These are phyloP conservation scores for Pinctada fucata DNA, from an alignment of 2,888 invertebrate genomes.

Conservation along the genomic window DNA sequence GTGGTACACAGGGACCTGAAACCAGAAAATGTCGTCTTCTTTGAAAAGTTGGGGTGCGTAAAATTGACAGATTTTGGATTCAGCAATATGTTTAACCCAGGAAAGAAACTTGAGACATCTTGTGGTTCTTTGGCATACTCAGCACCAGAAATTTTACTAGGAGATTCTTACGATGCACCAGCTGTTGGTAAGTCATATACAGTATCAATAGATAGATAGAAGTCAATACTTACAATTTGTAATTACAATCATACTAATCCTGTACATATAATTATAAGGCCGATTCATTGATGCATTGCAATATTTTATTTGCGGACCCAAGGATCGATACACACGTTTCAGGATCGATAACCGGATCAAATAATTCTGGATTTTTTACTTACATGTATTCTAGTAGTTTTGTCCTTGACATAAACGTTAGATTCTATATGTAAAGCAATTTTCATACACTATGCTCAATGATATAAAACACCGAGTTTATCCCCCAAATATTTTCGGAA, in stretches of 20 bases:
- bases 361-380: no score
- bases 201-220: background rate
- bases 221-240: background rate
- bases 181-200: constrained; percentile 87
- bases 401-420: no score
- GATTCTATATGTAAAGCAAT: no score
- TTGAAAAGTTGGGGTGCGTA: constrained; percentile 96
- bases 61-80: constrained; percentile 98
- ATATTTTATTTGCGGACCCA: no score
- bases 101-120: constrained; percentile 96
- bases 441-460: no score
- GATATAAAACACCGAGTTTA: no score
- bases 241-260: background rate
- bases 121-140: constrained; percentile 99
- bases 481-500: no score
- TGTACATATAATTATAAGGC: background rate
- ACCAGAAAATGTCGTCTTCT: constrained; percentile 99
- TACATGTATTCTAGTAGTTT: no score
- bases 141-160: constrained; percentile 98
- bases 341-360: no score
- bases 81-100: constrained; percentile 92
- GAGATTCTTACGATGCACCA: constrained; percentile 98
- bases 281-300: background rate
- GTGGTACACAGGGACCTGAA: constrained; percentile 95
- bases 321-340: no score